Base-by-base conservation (phyloP, 2,113 vertebrate species). In the Brachionichthys hirsutus region DNA sequence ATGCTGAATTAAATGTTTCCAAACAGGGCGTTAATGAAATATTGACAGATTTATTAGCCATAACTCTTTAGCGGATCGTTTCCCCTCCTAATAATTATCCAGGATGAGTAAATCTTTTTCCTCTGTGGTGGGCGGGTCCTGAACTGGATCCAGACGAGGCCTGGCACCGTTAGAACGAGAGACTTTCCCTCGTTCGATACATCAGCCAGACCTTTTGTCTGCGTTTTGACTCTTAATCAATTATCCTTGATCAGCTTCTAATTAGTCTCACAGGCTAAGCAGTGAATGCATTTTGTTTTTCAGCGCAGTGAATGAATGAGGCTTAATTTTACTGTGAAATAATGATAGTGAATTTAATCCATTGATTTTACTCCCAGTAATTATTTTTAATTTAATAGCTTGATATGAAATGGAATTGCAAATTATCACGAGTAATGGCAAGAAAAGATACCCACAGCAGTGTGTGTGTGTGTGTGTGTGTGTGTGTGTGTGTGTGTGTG, bases 21-120 rank as follows among this genome's bases (percentile, higher is more conserved):
- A 85, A 88, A 89, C 85, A 74, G 80, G 69, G 70, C 78, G 76
- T 86, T 88, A 89, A 87, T 88, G 86, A 87, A 89, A 89, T 75
- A 76, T 41, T 14, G 84, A 87, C 86, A 84, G 83, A 84, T 89
- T 89, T 88, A 89, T 84, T 81, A 71, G 73, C 77, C 79, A 77
- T 86, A 87, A 85, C 84, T 89, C 88, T 74, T 66, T 54, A 41
- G 71, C 81, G 85, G 85, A 89, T 89, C 84, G 85, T 87, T 84
- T 85, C 73, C 70, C 75, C 74, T 85, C 70, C 67, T 87, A 81
- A 88, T 86, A 87, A 88, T 89, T 84, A 86, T 75, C 68, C 0
- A 20, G 35, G 83, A 70, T 42, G 83, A 83, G 88, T 87, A 85
- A 87, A 89, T 88, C 85, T 86, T 86, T 89, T 85, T 59, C 71